These are phyloP conservation scores for Isichthys henryi DNA, from an alignment of 2,113 vertebrate genomes.

Conservation along the genomic window DNA sequence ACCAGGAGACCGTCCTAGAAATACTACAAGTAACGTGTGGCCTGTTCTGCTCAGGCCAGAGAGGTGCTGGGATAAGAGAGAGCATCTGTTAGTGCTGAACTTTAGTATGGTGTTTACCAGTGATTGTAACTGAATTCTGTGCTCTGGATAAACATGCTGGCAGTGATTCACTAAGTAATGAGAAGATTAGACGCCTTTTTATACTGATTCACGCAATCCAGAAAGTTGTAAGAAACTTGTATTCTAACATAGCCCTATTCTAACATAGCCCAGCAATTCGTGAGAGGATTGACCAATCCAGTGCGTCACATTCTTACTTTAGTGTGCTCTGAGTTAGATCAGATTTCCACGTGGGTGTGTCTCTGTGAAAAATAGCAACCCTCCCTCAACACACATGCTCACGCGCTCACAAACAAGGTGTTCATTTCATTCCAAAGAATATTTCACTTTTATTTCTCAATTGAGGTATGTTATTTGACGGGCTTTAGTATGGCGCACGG, in stretches of 20 bases:
- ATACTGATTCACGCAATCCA: neutral
- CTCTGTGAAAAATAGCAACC: neutral
- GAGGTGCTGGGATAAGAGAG: constrained; percentile 22
- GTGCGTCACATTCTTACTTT: neutral
- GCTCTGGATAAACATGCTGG: constrained; percentile 47
- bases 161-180: neutral
- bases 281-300: neutral
- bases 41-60: constrained; percentile 47
- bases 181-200: neutral
- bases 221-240: neutral
- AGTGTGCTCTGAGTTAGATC: neutral
- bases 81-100: constrained; percentile 28
- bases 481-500: neutral
- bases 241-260: neutral
- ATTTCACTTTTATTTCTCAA: neutral
- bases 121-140: constrained; percentile 43
- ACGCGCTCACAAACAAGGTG: neutral
- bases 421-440: neutral
- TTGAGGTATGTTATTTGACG: neutral
- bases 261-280: neutral
- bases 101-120: constrained; percentile 38
- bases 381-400: neutral
- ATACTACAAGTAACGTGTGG: constrained; percentile 53
- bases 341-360: neutral
- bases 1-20: constrained; percentile 54